These are phyloP conservation scores for Hippoglossus stenolepis DNA, from an alignment of 2,113 vertebrate genomes.

Conservation along the genomic window DNA sequence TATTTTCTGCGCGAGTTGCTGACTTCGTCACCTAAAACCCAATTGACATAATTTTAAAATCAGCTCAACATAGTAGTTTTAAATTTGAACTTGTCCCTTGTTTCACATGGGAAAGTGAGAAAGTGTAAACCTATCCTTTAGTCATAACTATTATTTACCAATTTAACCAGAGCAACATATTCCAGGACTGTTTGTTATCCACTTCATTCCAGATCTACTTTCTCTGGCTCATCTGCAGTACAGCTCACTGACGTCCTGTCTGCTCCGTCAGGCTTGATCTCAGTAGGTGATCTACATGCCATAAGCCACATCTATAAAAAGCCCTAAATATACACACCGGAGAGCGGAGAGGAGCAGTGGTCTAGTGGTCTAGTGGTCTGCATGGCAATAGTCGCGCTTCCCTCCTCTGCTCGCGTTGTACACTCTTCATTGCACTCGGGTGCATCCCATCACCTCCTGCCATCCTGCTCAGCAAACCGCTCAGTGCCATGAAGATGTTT, in stretches of 20 bases:
- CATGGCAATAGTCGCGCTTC: slow-evolving; percentile 7
- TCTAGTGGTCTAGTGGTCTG: slow-evolving; percentile 26
- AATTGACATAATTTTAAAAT: no score
- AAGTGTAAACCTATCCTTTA: neutral
- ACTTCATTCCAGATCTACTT: neutral
- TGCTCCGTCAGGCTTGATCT: slow-evolving; percentile 29
- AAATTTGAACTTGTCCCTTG: no score
- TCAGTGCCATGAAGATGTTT: slow-evolving; percentile 58
- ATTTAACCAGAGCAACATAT: neutral
- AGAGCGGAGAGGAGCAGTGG: slow-evolving; percentile 19
- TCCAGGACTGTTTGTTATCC: neutral
- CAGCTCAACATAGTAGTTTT: no score
- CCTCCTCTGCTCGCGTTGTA: slow-evolving; percentile 24
- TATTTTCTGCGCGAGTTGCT: no score
- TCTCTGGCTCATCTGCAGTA: slow-evolving; percentile 11
- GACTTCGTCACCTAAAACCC: no score
- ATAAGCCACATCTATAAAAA: slow-evolving; percentile 28
- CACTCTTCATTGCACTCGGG: slow-evolving; percentile 54
- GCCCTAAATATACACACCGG: slow-evolving; percentile 19
- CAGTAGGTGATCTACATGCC: slow-evolving; percentile 34
- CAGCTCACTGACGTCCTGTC: slow-evolving; percentile 30
- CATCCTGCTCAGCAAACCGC: slow-evolving; percentile 51
- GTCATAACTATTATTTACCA: neutral
- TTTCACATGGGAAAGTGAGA: no score
- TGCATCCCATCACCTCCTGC: slow-evolving; percentile 63